These are phyloP conservation scores for Drosophila kanapiae DNA, from an alignment of 1,140 invertebrate genomes.

Conservation along the genomic window DNA sequence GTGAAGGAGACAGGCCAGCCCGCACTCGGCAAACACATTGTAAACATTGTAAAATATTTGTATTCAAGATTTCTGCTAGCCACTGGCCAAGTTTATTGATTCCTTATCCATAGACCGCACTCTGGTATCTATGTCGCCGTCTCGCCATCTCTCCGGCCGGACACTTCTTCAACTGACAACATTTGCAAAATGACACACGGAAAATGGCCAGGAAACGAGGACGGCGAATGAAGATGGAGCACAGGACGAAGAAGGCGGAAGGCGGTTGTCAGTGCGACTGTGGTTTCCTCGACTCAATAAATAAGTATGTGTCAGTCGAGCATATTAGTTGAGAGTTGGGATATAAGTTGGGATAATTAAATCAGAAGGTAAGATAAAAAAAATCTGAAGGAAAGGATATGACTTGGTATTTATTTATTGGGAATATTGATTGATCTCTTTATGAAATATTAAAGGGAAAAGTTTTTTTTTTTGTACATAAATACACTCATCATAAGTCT, in stretches of 20 bases:
- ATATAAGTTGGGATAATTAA: background rate
- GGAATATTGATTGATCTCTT: background rate
- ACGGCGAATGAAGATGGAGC: constrained; percentile 31
- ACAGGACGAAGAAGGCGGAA: constrained; percentile 17
- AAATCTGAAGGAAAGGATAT: no score
- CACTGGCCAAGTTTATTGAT: constrained; percentile 75
- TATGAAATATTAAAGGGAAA: background rate
- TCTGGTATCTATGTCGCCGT: constrained; percentile 4
- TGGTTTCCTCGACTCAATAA: constrained; percentile 28
- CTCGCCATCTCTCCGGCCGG: constrained; percentile 27
- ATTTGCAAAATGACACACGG: constrained; percentile 76
- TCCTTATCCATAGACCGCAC: constrained; percentile 36
- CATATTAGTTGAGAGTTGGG: background rate
- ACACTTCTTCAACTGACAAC: constrained; percentile 69
- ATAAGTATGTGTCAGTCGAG: constrained; percentile 15
- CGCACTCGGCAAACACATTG: constrained; percentile 63
- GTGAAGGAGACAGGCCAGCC: constrained; percentile 26
- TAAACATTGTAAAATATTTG: constrained; percentile 81
- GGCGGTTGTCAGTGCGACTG: constrained; percentile 20
- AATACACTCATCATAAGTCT: no score
- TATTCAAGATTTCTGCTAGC: constrained; percentile 72
- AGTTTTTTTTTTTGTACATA: no score
- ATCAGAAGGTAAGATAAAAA: background rate
- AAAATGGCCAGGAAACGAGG: constrained; percentile 44
- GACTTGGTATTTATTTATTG: background rate